Base-by-base conservation (phyloP, 2,797 vertebrate species). In the Lepilemur septentrionalis region DNA sequence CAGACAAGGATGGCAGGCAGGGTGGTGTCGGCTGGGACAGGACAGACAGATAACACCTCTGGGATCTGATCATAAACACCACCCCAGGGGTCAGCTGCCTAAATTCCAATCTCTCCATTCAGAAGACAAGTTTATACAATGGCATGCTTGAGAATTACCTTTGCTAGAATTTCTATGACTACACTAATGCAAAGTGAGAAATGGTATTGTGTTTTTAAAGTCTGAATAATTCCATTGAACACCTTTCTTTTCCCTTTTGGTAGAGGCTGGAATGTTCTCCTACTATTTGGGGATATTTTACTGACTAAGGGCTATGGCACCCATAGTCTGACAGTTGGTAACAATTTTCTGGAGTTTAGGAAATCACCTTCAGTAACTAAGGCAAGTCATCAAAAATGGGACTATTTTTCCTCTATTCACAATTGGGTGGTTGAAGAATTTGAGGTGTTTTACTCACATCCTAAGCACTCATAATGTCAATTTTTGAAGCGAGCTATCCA, bases 271-370 rank as follows among this genome's bases (percentile, higher is more conserved):
- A 25, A 85, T 87, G 48, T 84, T 79, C 80, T 89, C 46, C 76
- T 61, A 79, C 38, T 38, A 43, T 80, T 52, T 63, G 12, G 20
- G 41, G 55, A 61, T 65, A 83, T 97, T 97, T 96, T 75, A 84
- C 85, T 95, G 75, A 95, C 23, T 46, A 89, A 93, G 32, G 69
- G 30, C 48, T 95, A 23, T n/a, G 43, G 41, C 32, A 87, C n/a
- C 22, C 73, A 72, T 18, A 48, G 65, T 76, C 70, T 96, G 85
- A 48, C 43, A 78, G 59, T 72, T 88, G 46, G 72, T 86, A 95
- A 79, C 81, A 93, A 86, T 94, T 95, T 97, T 94, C 93, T 97
- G 11, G 46, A 93, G 10, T 78, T 82, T 52, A 87, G 67, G 30
- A 72, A 59, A 84, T 84, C 86, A 93, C 63, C 78, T 70, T 94